phyloP scores from a whole-genome alignment of 2,113 vertebrate genomes.

The Marcusenius ussheri region DNA sequence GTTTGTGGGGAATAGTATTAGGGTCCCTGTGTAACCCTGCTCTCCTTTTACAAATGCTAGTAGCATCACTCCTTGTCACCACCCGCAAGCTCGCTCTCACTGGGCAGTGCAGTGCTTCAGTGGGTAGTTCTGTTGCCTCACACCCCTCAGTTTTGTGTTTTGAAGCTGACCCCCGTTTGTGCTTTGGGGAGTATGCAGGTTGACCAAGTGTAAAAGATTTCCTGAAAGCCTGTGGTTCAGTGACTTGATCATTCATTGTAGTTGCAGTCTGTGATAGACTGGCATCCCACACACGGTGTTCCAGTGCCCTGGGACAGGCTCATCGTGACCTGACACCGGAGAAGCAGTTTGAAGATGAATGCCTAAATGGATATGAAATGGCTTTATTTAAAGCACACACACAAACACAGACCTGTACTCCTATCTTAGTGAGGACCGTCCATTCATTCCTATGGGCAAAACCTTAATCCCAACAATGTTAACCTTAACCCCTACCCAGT shows the following conservation, averaged over 20 bases:
- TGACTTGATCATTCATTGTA: not conserved
- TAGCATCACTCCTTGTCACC: not conserved
- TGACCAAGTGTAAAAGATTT: not conserved
- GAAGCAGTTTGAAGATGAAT: not conserved
- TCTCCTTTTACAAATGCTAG: not conserved
- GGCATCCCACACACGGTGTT: not conserved
- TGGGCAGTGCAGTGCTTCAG: not conserved
- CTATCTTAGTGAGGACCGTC: not conserved
- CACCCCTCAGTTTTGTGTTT: not conserved
- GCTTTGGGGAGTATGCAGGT: not conserved
- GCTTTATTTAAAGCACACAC: not conserved
- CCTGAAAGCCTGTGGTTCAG: not conserved
- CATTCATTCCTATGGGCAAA: not conserved
- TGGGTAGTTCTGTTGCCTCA: not conserved
- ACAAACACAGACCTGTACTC: not conserved
- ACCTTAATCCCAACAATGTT: too few species aligned
- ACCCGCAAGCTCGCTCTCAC: not conserved
- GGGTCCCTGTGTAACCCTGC: not conserved
- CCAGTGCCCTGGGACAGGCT: not conserved
- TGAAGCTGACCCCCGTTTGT: not conserved
- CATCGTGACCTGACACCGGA: not conserved
- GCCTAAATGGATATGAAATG: not conserved
- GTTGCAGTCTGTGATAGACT: not conserved
- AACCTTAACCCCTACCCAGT: too few species aligned
- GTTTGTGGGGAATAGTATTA: not conserved